These are phyloP conservation scores for Cephalophus harveyi DNA, from an alignment of 2,113 vertebrate species.

Conservation along the genomic window DNA sequence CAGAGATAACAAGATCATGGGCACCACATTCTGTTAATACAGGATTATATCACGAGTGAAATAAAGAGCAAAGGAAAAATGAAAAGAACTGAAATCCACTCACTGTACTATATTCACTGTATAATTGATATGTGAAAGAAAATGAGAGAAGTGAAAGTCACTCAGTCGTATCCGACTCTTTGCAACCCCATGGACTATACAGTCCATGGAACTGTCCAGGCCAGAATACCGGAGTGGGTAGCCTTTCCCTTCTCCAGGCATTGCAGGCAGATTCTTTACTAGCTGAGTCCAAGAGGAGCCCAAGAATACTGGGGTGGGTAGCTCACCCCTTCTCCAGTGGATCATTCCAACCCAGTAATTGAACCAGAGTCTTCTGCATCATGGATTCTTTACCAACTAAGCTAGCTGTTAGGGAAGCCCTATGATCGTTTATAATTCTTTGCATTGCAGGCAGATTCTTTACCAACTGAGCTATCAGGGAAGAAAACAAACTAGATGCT, in stretches of 20 bases:
- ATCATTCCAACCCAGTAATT: neutral
- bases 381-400: neutral
- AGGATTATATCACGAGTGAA: neutral
- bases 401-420: neutral
- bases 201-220: neutral
- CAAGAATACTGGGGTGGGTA: neutral
- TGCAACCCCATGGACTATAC: neutral
- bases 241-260: neutral
- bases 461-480: neutral
- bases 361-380: neutral
- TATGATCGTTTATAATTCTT: neutral
- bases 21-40: neutral
- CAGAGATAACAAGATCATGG: neutral
- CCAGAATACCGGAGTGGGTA: neutral
- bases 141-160: neutral
- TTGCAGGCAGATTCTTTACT: neutral
- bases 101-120: neutral
- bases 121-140: neutral
- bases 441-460: neutral
- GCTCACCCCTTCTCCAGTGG: neutral
- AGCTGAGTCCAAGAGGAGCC: neutral
- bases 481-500: neutral
- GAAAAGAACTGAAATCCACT: neutral
- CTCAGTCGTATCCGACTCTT: neutral
- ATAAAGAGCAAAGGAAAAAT: neutral